phyloP scores from a whole-genome alignment of 2,888 invertebrate species.

The Drosophila gaucha region DNA sequence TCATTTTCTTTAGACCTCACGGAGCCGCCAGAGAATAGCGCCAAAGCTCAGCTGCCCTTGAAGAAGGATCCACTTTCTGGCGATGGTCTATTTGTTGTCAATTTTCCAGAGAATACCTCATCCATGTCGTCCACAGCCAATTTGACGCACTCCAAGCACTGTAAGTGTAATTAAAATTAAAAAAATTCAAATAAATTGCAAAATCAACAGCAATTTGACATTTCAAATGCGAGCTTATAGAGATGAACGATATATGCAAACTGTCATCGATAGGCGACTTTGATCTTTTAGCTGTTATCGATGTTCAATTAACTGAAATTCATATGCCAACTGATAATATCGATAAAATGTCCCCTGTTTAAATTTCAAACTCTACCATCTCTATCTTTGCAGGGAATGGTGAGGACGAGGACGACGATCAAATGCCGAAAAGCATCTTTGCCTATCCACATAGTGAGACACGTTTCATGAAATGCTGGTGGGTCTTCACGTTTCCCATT shows the following conservation, averaged over 20 bases:
- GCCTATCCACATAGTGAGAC: constrained; percentile 83
- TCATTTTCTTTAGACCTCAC: constrained; percentile 81
- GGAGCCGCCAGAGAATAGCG: constrained; percentile 83
- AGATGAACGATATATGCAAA: not conserved
- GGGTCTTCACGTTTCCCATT: constrained; percentile 90
- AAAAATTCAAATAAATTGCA: not conserved
- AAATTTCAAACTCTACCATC: not conserved
- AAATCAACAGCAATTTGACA: not conserved
- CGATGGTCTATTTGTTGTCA: constrained; percentile 82
- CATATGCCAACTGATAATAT: not conserved
- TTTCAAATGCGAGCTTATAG: not conserved
- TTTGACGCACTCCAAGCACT: constrained; percentile 79
- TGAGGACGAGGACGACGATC: constrained; percentile 57
- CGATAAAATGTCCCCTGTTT: not conserved
- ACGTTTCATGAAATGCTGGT: constrained; percentile 85
- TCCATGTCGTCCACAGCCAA: constrained; percentile 81
- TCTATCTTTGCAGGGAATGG: constrained; percentile 61
- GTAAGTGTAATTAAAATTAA: constrained; percentile 65
- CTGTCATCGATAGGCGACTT: too few species aligned
- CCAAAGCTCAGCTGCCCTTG: constrained; percentile 82
- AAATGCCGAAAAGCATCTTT: constrained; percentile 83
- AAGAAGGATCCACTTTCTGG: constrained; percentile 82
- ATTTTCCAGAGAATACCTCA: constrained; percentile 81
- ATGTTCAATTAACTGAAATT: not conserved
- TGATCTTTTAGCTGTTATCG: not conserved